Evolutionary conservation across 2,888 invertebrate genomes (phyloP), one percentile per base, ranked within the genome.

Genomic region (Thecophora atra): DNA sequence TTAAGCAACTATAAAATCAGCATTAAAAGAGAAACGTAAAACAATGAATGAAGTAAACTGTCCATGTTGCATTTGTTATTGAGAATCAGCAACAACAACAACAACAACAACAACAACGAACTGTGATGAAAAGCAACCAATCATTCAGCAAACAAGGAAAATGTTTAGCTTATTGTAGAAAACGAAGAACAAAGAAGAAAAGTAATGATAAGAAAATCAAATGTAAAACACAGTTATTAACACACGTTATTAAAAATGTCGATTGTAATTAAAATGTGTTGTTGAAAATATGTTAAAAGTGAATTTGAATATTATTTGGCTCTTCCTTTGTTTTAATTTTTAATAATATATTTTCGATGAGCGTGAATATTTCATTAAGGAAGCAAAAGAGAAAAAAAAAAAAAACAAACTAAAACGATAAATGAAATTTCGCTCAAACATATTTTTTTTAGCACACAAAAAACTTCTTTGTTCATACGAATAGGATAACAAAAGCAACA

Each of bases 1-100:
- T 81, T 81, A 79, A 83, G 79, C 80, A 30, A 8, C 6, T 37
- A 37, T 11, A 37, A 8, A 37, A 8, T 37, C 11, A 37, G 37
- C 11, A 37, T 8, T 37, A 8, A 37, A 37, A 8, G 37, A 37
- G 11, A 11, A 6, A 37, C 6, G 7, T 37, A 37, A 68, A 66
- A 68, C 72, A 67, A 67, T 21, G 58, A 70, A 44, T 51, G 54
- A 63, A 68, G 62, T 17, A 30, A 70, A 71, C 37, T 28, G 17
- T 68, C n/a, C 26, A 60, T 60, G 60, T 52, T 62, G 30, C 42
- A 72, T 70, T 51, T 72, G 60, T 54, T 58, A 56, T 67, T 63
- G 47, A n/a, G 11, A 37, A 70, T 74, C 64, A 73, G 74, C 19
- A 70, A 75, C 64, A 73, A 75, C 19, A 73, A 71, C 58, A 76